phyloP scores from a whole-genome alignment of 2,888 invertebrate genomes.

The Hydraecia micacea region DNA sequence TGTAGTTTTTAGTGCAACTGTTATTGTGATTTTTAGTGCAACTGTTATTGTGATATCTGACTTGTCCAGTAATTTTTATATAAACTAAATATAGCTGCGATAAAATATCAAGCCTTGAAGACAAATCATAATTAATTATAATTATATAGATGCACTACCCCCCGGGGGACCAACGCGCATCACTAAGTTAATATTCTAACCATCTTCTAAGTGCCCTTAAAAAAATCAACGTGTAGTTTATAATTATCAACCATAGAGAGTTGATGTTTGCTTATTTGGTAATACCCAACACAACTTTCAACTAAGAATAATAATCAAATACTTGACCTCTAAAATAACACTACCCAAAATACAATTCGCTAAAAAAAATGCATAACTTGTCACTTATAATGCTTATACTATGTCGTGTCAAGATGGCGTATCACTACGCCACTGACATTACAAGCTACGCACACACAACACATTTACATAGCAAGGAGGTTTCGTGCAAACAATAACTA shows the following conservation, averaged over 20 bases:
- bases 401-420: neutral
- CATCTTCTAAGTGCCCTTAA: neutral
- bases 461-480: slow-evolving; percentile 40
- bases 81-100: neutral
- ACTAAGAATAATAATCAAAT: neutral
- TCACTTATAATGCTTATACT: neutral
- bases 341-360: neutral
- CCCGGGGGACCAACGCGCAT: neutral
- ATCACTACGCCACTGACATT: slow-evolving; percentile 5
- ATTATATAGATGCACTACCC: neutral
- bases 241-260: neutral
- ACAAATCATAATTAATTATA: neutral
- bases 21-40: neutral
- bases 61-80: neutral
- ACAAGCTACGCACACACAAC: slow-evolving; percentile 26
- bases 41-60: neutral
- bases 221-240: neutral
- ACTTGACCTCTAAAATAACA: neutral
- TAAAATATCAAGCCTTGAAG: neutral
- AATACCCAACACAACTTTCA: neutral
- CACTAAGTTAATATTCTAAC: neutral
- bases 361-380: neutral
- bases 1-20: neutral
- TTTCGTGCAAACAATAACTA: slow-evolving; percentile 41
- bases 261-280: neutral